Evolutionary conservation across 2,797 vertebrate species (phyloP).

Genomic region (Nyctalus aviator): DNA sequence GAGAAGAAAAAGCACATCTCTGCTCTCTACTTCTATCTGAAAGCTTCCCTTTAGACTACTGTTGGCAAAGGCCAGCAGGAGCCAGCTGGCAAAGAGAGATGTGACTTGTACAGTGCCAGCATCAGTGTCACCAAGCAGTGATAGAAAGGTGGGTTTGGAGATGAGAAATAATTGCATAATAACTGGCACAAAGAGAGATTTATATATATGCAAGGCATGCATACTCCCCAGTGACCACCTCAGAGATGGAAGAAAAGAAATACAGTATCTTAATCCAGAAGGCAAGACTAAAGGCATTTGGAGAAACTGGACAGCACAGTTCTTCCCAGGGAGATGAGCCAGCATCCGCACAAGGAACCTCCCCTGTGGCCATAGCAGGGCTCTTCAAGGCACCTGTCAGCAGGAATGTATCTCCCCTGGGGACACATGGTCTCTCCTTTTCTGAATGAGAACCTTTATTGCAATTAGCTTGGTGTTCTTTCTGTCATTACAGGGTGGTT

Average conservation of each 20-base stretch:
- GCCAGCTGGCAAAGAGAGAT: neutral
- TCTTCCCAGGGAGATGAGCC: neutral
- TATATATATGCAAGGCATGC: neutral
- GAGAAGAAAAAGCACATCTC: neutral
- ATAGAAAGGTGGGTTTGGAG: neutral
- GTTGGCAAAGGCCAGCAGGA: neutral
- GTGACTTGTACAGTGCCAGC: neutral
- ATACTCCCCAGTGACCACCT: neutral
- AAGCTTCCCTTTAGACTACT: neutral
- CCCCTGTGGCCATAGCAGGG: neutral
- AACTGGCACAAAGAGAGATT: neutral
- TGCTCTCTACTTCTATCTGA: too few species aligned
- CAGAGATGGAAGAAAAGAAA: neutral
- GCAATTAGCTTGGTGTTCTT: neutral
- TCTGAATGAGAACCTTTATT: neutral
- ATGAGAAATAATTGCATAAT: neutral
- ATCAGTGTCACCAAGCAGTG: neutral
- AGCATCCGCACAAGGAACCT: neutral
- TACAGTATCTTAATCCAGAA: neutral
- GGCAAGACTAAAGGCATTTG: neutral
- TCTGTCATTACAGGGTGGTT: neutral
- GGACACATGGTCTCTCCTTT: neutral
- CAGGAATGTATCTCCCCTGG: neutral
- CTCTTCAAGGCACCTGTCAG: neutral
- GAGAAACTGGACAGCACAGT: neutral